Base-by-base conservation (phyloP, 2,113 vertebrate genomes). In the Thunnus maccoyii region DNA sequence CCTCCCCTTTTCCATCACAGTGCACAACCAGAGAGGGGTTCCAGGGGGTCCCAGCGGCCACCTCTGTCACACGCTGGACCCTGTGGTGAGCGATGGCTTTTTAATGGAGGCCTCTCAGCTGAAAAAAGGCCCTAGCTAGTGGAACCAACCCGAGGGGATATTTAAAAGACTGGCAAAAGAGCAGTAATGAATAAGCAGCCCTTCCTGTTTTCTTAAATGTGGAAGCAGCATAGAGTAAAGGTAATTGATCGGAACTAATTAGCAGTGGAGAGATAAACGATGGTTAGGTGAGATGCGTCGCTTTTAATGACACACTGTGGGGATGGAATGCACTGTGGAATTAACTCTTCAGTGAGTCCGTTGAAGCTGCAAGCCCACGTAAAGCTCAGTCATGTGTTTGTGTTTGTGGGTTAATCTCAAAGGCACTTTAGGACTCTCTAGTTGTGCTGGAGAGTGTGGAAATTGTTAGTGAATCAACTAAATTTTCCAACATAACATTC, bases 201-300 rank as follows among this genome's bases (percentile, higher is more conserved):
- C 86, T 91, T 91, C 89, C 89, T 91, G 90, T 90, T 88, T 93
- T 88, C 67, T 57, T 93, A 88, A 90, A 90, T 1, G 50, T 79
- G 79, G 82, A 90, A 69, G 82, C 80, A 69, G 84, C 76, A 78
- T 86, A 93, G 88, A 92, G 83, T 54, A 88, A 90, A 91, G 81
- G 79, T 91, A 92, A 93, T 92, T 93, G 90, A 93, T 93, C 64
- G 88, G 77, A 91, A 91, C 91, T 93, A 92, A 94, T 94, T 92
- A 90, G 76, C 51, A 2, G 57, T 2, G 67, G 56, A 80, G 88
- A 91, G 91, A 92, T 92, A 94, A 93, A 92, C 63, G 88, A 91
- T 44, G 84, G 78, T 89, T 83, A 86, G 91, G 84, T 89, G 90
- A 85, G 90, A 82, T 82, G 85, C 68, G 1, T 61, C 41, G 57